Conservation (phyloP, 1,140 invertebrate species). For the Thereuonema tuberculata region DNA sequence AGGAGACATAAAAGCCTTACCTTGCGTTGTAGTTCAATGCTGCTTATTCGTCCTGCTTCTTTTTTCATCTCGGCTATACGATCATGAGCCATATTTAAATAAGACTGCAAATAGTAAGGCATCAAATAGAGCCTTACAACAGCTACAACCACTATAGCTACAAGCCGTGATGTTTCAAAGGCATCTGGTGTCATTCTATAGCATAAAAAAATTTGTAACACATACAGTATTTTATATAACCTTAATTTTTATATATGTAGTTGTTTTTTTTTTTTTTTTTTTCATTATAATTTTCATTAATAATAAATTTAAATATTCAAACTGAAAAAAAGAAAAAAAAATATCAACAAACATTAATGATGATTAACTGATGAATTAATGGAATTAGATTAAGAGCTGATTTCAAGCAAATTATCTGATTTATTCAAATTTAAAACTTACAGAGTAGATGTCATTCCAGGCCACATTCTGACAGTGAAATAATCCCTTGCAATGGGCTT, state of each 20-base stretch:
- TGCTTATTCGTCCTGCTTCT: constrained; percentile 84
- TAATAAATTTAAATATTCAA: too few relatives aligned
- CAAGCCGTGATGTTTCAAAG: constrained; percentile 67
- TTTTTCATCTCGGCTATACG: constrained; percentile 69
- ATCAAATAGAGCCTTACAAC: constrained; percentile 58
- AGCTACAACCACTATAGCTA: constrained; percentile 55
- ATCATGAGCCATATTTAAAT: constrained; percentile 80
- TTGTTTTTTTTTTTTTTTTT: too few relatives aligned
- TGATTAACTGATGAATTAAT: too few relatives aligned
- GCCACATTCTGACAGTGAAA: constrained; percentile 61
- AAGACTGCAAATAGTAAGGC: constrained; percentile 82
- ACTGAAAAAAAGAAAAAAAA: too few relatives aligned
- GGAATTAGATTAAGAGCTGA: too few relatives aligned
- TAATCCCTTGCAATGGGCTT: constrained; percentile 74
- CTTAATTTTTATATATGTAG: too few relatives aligned
- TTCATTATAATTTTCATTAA: too few relatives aligned
- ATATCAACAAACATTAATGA: too few relatives aligned
- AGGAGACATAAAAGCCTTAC: constrained; percentile 37
- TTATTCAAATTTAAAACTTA: too few relatives aligned
- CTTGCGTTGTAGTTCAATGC: constrained; percentile 81
- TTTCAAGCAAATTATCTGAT: too few relatives aligned
- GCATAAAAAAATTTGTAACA: too few relatives aligned
- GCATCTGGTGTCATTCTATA: constrained; percentile 52
- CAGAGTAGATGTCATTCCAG: constrained; percentile 58
- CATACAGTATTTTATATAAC: too few relatives aligned